phyloP scores from a whole-genome alignment of 2,888 invertebrate genomes.

The Drosophila merina region DNA sequence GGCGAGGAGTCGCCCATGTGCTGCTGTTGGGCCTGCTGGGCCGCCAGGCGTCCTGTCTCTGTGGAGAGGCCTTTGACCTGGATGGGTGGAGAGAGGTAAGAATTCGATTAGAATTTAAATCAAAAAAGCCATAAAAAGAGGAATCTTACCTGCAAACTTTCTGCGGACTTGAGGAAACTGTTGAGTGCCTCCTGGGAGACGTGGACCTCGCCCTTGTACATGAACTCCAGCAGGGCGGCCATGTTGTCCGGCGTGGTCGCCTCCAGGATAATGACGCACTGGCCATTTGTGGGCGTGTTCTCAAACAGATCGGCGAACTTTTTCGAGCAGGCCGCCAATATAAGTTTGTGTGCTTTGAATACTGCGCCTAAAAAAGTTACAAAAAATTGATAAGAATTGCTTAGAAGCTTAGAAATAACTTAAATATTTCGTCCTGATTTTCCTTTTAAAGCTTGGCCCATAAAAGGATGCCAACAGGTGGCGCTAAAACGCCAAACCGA shows the following conservation, averaged over 20 bases:
- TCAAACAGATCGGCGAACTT: conserved; percentile 96
- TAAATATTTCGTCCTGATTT: background rate
- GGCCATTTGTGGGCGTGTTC: conserved; percentile 88
- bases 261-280: conserved; percentile 94
- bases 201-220: conserved; percentile 97
- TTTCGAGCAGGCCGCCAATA: conserved; percentile 96
- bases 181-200: conserved; percentile 96
- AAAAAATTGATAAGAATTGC: background rate
- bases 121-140: no score
- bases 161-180: conserved; percentile 95
- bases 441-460: conserved; percentile 58
- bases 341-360: conserved; percentile 95
- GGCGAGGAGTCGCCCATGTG: conserved; percentile 80
- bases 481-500: conserved; percentile 63
- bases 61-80: conserved; percentile 91
- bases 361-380: conserved; percentile 89
- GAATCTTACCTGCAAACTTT: conserved; percentile 90
- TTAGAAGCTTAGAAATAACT: background rate
- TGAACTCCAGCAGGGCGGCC: conserved; percentile 95
- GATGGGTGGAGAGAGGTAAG: no score
- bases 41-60: conserved; percentile 86
- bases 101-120: no score
- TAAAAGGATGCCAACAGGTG: conserved; percentile 63
- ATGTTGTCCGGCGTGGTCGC: conserved; percentile 95
- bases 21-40: conserved; percentile 84